These are phyloP conservation scores for Phalangium opilio DNA, from an alignment of 2,888 invertebrate genomes.

Conservation along the genomic window DNA sequence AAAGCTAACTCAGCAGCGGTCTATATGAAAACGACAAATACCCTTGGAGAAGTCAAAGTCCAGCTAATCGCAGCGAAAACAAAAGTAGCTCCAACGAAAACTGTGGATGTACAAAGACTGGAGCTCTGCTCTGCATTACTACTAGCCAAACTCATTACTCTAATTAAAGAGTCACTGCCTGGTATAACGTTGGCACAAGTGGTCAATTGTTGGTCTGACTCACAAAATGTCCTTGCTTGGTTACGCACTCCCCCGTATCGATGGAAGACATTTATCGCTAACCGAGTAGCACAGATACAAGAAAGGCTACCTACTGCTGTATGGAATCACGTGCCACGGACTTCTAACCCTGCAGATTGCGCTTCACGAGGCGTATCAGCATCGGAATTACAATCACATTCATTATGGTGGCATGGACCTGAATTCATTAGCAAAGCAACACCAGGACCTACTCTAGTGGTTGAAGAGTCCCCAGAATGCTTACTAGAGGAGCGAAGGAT, in stretches of 20 bases:
- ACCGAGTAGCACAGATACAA: constrained; percentile 21
- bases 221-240: constrained; percentile 19
- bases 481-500: too few species aligned
- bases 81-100: constrained; percentile 20
- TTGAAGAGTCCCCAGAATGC: too few species aligned
- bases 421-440: too few species aligned
- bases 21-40: constrained; percentile 13
- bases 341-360: constrained; percentile 24
- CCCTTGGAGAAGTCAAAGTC: background rate
- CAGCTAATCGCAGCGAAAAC: constrained; percentile 8
- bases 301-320: background rate
- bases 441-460: too few species aligned
- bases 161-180: constrained; percentile 1
- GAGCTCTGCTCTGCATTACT: constrained; percentile 17
- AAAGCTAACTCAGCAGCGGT: constrained; percentile 19
- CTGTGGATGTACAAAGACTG: constrained; percentile 17
- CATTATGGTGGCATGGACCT: constrained; percentile 23
- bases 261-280: constrained; percentile 20
- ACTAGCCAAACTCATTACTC: background rate
- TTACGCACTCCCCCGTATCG: constrained; percentile 7
- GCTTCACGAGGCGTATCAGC: constrained; percentile 21
- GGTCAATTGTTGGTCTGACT: constrained; percentile 17
- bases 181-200: background rate
- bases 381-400: constrained; percentile 5
- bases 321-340: constrained; percentile 14